A percentile compares a stretch with the other conserved stretches of the same genome.
These are phyloP conservation scores for Panopea generosa DNA, from an alignment of 2,888 invertebrate genomes.

Conservation along the genomic window DNA sequence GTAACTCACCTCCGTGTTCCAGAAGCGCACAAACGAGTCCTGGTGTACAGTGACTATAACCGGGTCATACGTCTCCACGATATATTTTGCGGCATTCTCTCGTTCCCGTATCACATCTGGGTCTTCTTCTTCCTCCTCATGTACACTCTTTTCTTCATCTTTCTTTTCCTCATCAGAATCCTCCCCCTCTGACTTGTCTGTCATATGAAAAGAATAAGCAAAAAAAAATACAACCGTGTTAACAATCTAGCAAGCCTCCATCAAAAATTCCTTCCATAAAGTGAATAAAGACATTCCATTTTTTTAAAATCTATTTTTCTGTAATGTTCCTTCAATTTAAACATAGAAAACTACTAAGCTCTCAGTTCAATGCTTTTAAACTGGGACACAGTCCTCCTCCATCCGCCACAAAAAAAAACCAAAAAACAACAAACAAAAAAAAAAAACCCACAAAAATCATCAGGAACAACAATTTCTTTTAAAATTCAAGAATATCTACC, in stretches of 20 bases:
- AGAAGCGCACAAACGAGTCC: conserved; percentile 82
- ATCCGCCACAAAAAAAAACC: no score
- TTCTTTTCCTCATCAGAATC: conserved; percentile 60
- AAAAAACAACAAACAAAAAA: no score
- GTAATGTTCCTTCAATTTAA: background rate
- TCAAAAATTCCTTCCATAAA: background rate
- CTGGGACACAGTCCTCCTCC: no score
- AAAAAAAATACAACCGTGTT: background rate
- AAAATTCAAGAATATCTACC: no score
- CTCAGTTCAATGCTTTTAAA: no score
- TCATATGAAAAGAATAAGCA: background rate
- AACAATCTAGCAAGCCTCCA: background rate
- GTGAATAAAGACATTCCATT: background rate
- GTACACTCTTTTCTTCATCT: conserved; percentile 56
- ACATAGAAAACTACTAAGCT: no score
- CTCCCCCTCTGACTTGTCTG: conserved; percentile 50
- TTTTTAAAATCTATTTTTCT: background rate
- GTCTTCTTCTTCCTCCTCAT: conserved; percentile 58
- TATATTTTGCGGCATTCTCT: conserved; percentile 74
- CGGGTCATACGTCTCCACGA: conserved; percentile 79
- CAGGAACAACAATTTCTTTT: no score
- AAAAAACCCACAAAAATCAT: no score
- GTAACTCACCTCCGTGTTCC: conserved; percentile 76
- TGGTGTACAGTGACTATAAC: conserved; percentile 81
- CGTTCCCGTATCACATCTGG: conserved; percentile 57